Conservation (phyloP, 2,888 invertebrate genomes). For the Lochmaea crataegi region DNA sequence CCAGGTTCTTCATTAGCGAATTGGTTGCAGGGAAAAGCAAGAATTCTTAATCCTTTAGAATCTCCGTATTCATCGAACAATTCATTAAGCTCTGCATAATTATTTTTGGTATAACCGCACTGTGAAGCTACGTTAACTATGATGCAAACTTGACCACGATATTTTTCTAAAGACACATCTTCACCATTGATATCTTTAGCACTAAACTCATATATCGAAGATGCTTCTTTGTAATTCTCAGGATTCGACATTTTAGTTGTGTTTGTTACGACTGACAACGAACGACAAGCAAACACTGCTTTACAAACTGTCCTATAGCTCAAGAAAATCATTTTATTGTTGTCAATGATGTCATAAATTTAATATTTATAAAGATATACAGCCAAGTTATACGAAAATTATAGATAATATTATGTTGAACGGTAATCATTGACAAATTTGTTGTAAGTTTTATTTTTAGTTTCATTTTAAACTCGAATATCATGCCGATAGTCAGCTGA, state of each 20-base stretch:
- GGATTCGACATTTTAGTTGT: slow-evolving; percentile 52
- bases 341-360: background rate
- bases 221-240: slow-evolving; percentile 74
- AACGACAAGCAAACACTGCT: slow-evolving; percentile 39
- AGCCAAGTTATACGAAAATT: no score
- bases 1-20: slow-evolving; percentile 81
- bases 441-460: slow-evolving; percentile 3
- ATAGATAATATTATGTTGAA: background rate
- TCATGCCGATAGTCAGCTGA: slow-evolving; percentile 8
- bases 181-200: slow-evolving; percentile 86
- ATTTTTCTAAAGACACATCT: slow-evolving; percentile 81
- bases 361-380: background rate
- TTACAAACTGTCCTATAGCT: slow-evolving; percentile 39
- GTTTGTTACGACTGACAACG: slow-evolving; percentile 25
- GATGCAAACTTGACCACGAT: slow-evolving; percentile 83
- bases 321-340: slow-evolving; percentile 40
- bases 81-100: slow-evolving; percentile 85
- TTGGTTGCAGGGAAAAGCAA: slow-evolving; percentile 90
- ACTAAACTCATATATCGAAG: slow-evolving; percentile 83
- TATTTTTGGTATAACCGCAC: slow-evolving; percentile 84
- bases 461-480: slow-evolving; percentile 12
- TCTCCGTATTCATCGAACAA: slow-evolving; percentile 80
- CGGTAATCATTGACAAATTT: background rate
- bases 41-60: slow-evolving; percentile 78
- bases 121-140: slow-evolving; percentile 91